Percentiles rank a stretch among this genome's conserved stretches.
phyloP scores from a whole-genome alignment of 2,113 vertebrate species.

The Psophia crepitans region DNA sequence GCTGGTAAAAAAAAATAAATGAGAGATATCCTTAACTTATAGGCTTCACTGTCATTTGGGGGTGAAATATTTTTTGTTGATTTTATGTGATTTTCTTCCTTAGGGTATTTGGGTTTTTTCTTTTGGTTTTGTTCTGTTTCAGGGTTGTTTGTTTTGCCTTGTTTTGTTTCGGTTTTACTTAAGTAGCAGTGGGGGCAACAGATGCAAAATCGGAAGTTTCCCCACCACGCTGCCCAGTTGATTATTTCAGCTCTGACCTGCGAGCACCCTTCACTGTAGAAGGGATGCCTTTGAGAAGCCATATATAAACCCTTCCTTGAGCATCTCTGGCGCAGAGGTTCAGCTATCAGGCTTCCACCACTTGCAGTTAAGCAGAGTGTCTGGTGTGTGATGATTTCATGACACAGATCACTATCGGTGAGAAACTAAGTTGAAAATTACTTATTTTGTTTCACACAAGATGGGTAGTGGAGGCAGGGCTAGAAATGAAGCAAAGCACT shows the following conservation, averaged over 20 bases:
- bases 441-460: conserved; percentile 11
- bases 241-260: conserved; percentile 35
- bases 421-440: conserved; percentile 60
- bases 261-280: neutral
- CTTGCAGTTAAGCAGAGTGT: conserved; percentile 32
- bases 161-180: neutral
- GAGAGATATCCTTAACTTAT: neutral
- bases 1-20: neutral
- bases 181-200: neutral
- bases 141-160: neutral
- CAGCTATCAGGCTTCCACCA: conserved; percentile 40
- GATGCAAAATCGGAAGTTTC: neutral
- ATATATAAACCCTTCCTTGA: conserved; percentile 1
- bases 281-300: conserved; percentile 32
- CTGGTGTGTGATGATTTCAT: conserved; percentile 16
- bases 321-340: neutral
- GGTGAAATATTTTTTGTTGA: neutral
- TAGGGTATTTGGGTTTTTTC: neutral
- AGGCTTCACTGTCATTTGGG: neutral
- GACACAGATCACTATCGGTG: conserved; percentile 10
- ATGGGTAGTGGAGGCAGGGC: neutral
- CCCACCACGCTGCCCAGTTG: neutral
- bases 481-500: neutral
- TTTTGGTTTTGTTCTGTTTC: neutral
- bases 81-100: neutral